A percentile compares a stretch with the other conserved stretches of the same genome.
phyloP scores from a whole-genome alignment of 2,113 vertebrate genomes.

The Sminthopsis crassicaudata region DNA sequence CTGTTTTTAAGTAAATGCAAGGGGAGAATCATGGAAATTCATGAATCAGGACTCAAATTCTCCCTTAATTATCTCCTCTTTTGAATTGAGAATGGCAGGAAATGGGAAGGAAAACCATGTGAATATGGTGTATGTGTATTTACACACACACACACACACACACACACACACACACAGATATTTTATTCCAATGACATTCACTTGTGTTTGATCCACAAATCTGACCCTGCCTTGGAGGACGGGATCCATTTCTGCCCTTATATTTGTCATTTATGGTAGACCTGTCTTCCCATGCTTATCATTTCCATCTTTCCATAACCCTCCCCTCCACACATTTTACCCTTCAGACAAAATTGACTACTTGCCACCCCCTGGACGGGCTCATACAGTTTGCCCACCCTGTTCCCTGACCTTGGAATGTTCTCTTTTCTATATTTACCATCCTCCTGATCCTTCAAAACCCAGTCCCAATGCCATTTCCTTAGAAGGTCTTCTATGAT shows the following conservation, averaged over 20 bases:
- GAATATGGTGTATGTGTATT: neutral
- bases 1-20: constrained; percentile 38
- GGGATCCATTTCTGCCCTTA: constrained; percentile 45
- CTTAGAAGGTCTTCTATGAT: neutral
- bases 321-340: neutral
- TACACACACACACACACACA: too few species aligned
- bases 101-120: constrained; percentile 20
- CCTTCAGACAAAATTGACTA: neutral
- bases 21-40: constrained; percentile 28
- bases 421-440: neutral
- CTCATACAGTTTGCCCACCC: neutral
- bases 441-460: neutral
- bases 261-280: constrained; percentile 41
- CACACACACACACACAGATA: neutral
- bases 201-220: constrained; percentile 40
- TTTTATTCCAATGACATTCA: constrained; percentile 5
- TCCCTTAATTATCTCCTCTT: constrained; percentile 56
- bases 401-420: neutral
- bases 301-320: neutral
- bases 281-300: neutral
- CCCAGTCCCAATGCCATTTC: neutral
- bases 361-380: neutral
- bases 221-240: constrained; percentile 38
- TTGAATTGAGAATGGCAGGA: constrained; percentile 29
- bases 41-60: constrained; percentile 6